phyloP scores from a whole-genome alignment of 1,140 invertebrate genomes.

The Brachionus angularis region DNA sequence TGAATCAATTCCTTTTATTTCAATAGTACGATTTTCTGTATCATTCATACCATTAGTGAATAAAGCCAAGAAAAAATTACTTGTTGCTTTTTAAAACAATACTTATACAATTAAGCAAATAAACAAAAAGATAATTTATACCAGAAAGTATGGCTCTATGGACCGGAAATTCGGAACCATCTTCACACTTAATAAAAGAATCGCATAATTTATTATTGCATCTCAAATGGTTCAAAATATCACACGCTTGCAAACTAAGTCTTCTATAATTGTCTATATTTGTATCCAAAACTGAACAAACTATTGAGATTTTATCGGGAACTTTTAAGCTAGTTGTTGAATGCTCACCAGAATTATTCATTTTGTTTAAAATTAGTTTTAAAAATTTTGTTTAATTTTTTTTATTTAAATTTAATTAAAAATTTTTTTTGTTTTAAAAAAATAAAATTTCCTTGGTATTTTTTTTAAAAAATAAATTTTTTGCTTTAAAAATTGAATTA shows the following conservation, averaged over 20 bases:
- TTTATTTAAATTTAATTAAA: too few relatives aligned
- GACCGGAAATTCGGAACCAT: constrained; percentile 29
- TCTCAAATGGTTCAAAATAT: constrained; percentile 35
- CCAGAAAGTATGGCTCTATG: constrained; percentile 36
- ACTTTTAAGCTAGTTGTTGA: too few relatives aligned
- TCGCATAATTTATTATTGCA: constrained; percentile 43
- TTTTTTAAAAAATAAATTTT: too few relatives aligned
- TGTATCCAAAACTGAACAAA: not conserved
- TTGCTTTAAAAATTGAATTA: too few relatives aligned
- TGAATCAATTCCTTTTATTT: not conserved
- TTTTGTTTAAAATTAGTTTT: too few relatives aligned
- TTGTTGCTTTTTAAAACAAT: not conserved
- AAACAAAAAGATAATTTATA: not conserved
- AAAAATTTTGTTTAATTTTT: too few relatives aligned
- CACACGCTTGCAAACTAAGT: constrained; percentile 4
- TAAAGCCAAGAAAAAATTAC: constrained; percentile 25
- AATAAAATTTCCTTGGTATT: too few relatives aligned
- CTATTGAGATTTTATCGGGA: not conserved
- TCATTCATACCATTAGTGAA: constrained; percentile 41
- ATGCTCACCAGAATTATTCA: too few relatives aligned
- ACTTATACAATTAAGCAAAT: not conserved
- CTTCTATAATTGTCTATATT: not conserved
- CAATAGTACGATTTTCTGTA: not conserved
- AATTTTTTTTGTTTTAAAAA: too few relatives aligned
- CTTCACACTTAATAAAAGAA: constrained; percentile 10